A percentile compares a stretch with the other conserved stretches of the same genome.
Conservation (phyloP, 1,140 invertebrate genomes). For the Bradysia coprophila region DNA sequence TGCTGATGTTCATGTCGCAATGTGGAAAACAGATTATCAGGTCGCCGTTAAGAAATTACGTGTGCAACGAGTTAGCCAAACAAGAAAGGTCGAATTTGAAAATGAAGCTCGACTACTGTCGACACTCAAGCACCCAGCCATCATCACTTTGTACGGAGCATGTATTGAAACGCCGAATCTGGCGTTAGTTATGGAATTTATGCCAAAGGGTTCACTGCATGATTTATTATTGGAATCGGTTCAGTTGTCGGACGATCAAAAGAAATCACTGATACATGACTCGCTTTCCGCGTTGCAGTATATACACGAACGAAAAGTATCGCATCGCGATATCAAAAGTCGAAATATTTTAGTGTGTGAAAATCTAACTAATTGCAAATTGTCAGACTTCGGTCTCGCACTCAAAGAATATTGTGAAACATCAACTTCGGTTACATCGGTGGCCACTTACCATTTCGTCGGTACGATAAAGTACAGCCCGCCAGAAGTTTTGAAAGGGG, state of each 20-base stretch:
- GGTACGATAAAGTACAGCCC: neutral
- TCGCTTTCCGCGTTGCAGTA: neutral
- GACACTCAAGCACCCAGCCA: neutral
- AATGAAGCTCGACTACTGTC: neutral
- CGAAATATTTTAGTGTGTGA: neutral
- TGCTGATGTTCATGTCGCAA: neutral
- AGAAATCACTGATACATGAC: neutral
- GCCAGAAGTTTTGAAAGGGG: neutral
- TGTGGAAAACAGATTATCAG: neutral
- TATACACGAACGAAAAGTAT: neutral
- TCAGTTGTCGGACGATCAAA: neutral
- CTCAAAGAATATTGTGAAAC: neutral
- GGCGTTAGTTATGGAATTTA: neutral
- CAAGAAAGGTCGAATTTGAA: neutral
- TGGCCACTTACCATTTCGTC: neutral
- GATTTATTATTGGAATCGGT: neutral
- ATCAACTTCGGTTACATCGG: neutral
- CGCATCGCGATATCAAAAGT: neutral
- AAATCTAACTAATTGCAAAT: neutral
- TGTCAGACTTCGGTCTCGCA: neutral
- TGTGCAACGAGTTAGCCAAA: neutral
- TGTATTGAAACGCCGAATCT: neutral
- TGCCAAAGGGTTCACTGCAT: neutral
- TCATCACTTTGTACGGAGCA: neutral
- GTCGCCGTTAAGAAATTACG: neutral